Evolutionary conservation across 2,888 invertebrate species (phyloP), one percentile per base, ranked within the genome.

Genomic region (Leucophora obtusa): DNA sequence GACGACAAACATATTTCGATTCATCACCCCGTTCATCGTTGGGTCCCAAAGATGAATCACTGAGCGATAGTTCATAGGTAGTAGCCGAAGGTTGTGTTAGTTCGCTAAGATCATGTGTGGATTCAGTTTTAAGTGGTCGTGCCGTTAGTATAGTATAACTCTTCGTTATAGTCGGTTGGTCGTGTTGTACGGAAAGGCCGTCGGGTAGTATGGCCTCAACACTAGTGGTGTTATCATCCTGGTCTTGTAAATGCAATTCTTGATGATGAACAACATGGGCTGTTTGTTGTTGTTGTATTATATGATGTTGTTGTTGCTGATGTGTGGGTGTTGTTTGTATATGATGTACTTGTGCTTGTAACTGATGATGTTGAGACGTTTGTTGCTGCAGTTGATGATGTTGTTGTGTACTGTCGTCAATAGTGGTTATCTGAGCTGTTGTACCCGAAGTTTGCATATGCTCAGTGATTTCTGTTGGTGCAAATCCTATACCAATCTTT

Each of bases 1-100:
- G 95, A 65, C 95, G 92, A 87, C 96, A 96, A 62, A 95, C 93
- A 90, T 95, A 96, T 87, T 92, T 92, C 74, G 92, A 92, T 33
- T 89, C 91, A 70, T 92, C 91, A 17, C 81, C 81, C 1, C 73
- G 69, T 84, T 92, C 92, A 80, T 89, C 91, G 82, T 85, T 86
- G 72, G 87, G 89, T 82, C 88, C 89, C 87, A 87, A 86, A 76
- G 87, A 88, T 0, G 88, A 87, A 82, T 90, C 90, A 83, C 91
- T 90, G 76, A 90, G 74, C 50, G 90, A 89, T 51, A 90, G 84
- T 74, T 90, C 90, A 70, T 90, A 90, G 6, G 86, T 87, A 28
- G 86, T 86, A 21, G 89, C 89, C 82, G 89, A 88, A 60, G 87
- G 86, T 8, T 87, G 86, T 65, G 85, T 86, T 76, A 87, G 83